Evolutionary conservation across 2,888 invertebrate genomes (phyloP).

Genomic region (Ophraella communa): DNA sequence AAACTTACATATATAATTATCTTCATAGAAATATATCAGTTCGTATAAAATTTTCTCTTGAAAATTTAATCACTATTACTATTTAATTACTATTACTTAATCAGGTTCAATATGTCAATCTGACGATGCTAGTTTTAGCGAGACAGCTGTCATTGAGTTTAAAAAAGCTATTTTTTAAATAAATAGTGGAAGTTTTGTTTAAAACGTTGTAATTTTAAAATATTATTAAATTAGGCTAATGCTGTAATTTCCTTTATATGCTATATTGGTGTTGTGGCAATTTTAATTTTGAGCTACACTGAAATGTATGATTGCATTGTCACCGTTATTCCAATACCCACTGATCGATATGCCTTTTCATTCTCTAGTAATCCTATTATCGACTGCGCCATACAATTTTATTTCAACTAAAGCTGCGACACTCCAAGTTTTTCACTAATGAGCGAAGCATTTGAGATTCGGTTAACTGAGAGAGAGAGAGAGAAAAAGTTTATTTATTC

Average conservation of each 20-base stretch:
- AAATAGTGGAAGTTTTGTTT: too few relatives aligned
- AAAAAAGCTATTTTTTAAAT: too few relatives aligned
- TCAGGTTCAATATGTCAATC: too few relatives aligned
- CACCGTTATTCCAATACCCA: slow-evolving; percentile 1
- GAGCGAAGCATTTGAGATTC: slow-evolving; percentile 10
- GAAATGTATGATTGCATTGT: background rate
- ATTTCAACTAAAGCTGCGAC: slow-evolving; percentile 1
- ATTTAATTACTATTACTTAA: too few relatives aligned
- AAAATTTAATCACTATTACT: too few relatives aligned
- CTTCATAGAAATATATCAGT: too few relatives aligned
- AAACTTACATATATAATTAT: too few relatives aligned
- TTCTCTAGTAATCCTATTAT: background rate
- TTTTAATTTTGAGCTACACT: slow-evolving; percentile 1
- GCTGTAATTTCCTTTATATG: background rate
- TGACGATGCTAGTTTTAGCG: too few relatives aligned
- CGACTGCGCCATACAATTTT: slow-evolving; percentile 3
- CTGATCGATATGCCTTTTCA: slow-evolving; percentile 4
- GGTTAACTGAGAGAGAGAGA: background rate
- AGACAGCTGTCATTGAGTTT: too few relatives aligned
- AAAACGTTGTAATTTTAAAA: too few relatives aligned
- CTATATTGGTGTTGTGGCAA: background rate
- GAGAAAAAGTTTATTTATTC: slow-evolving; percentile 4
- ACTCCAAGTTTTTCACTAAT: slow-evolving; percentile 12
- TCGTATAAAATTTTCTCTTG: too few relatives aligned
- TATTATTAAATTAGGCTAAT: too few relatives aligned